Evolutionary conservation across 2,113 vertebrate genomes (phyloP).

Genomic region (Cebus imitator): DNA sequence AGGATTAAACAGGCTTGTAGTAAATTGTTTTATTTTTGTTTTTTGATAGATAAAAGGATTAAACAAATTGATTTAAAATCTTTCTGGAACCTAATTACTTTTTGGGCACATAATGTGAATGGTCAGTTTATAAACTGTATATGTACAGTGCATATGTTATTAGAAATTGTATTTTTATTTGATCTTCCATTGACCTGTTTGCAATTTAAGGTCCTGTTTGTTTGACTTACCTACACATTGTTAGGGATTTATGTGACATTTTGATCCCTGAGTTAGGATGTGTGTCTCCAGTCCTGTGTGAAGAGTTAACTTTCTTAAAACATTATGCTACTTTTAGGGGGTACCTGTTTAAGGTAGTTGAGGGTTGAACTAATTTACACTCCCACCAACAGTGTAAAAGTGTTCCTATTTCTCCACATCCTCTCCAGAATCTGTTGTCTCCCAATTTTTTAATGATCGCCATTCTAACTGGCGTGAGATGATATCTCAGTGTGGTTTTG

Average conservation of each 20-base stretch:
- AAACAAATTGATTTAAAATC: background rate
- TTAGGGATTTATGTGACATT: background rate
- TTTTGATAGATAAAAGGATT: background rate
- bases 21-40: background rate
- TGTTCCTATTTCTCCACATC: no score
- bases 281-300: background rate
- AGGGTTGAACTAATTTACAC: no score
- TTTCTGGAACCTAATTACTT: background rate
- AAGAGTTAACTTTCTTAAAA: background rate
- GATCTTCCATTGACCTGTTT: background rate
- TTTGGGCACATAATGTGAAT: background rate
- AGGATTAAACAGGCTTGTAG: background rate
- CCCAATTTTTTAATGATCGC: no score
- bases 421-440: no score
- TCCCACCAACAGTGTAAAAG: no score
- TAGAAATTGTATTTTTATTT: slow-evolving; percentile 32
- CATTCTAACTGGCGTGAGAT: no score
- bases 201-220: slow-evolving; percentile 11
- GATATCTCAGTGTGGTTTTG: no score
- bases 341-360: background rate
- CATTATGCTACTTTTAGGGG: background rate
- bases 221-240: background rate
- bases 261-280: background rate
- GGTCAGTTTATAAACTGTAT: background rate
- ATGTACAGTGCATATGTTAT: background rate